A percentile compares a stretch with the other conserved stretches of the same genome.
phyloP scores from a whole-genome alignment of 2,888 invertebrate species.

The Nymphalis c-album region DNA sequence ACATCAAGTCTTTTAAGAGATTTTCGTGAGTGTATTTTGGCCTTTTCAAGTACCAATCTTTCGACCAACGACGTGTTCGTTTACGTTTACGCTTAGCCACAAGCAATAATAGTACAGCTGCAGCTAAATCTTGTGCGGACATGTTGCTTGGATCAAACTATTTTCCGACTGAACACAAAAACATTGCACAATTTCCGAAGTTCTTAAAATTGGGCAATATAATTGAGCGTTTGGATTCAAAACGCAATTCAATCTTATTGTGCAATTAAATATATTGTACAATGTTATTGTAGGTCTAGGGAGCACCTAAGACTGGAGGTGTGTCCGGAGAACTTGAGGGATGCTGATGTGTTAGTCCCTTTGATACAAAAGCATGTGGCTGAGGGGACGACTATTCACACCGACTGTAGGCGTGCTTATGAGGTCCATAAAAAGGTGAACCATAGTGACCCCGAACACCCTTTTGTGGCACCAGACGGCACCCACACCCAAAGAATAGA shows the following conservation, averaged over 20 bases:
- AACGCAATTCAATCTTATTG: not conserved
- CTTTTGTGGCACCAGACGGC: no score
- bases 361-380: no score
- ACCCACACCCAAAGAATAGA: no score
- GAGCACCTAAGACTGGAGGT: not conserved
- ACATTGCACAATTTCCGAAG: not conserved
- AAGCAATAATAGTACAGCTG: slow-evolving; percentile 2
- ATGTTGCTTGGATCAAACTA: slow-evolving; percentile 1
- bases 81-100: slow-evolving; percentile 5
- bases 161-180: not conserved
- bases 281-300: slow-evolving; percentile 1
- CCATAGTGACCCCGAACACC: no score
- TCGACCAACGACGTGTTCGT: not conserved
- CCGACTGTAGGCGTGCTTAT: no score
- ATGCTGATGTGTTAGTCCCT: no score
- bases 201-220: not conserved
- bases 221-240: slow-evolving; percentile 1
- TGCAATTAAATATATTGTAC: slow-evolving; percentile 1
- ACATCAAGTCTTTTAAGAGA: slow-evolving; percentile 3
- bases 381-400: no score
- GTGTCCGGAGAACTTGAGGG: no score
- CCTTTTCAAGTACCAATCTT: not conserved
- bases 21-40: not conserved
- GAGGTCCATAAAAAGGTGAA: no score
- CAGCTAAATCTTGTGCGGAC: slow-evolving; percentile 1